These are phyloP conservation scores for Adelges cooleyi DNA, from an alignment of 1,140 invertebrate genomes.

Conservation along the genomic window DNA sequence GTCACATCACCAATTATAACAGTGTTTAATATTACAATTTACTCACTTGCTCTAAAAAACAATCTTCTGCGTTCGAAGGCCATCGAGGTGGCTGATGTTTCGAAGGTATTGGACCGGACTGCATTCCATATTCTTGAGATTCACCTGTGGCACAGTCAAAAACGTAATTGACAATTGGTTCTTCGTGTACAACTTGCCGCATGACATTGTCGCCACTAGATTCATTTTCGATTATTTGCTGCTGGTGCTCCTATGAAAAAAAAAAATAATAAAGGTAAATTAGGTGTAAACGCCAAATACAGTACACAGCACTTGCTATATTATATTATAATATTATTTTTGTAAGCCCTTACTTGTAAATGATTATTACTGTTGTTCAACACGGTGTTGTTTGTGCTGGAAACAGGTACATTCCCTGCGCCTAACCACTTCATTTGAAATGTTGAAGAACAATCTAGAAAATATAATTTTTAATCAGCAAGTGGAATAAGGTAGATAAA, in stretches of 20 bases:
- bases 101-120: constrained; percentile 2
- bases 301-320: no score
- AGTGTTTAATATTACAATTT: no score
- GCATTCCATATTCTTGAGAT: constrained; percentile 26
- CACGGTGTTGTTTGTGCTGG: constrained; percentile 25
- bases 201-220: constrained; percentile 8
- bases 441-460: constrained; percentile 7
- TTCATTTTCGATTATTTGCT: constrained; percentile 15
- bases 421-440: constrained; percentile 29
- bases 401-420: constrained; percentile 27
- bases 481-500: background rate
- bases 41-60: constrained; percentile 22
- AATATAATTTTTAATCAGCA: background rate
- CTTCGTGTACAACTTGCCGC: constrained; percentile 18
- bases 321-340: no score
- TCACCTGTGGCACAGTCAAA: constrained; percentile 21
- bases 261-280: background rate
- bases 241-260: constrained; percentile 17
- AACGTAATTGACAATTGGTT: constrained; percentile 22
- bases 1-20: background rate
- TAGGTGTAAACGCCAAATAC: no score
- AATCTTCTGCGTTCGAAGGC: constrained; percentile 10
- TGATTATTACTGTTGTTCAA: constrained; percentile 22
- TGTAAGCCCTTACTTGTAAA: constrained; percentile 11
- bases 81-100: constrained; percentile 15